Evolutionary conservation across 2,113 vertebrate species (phyloP).

Genomic region (Vidua chalybeata): DNA sequence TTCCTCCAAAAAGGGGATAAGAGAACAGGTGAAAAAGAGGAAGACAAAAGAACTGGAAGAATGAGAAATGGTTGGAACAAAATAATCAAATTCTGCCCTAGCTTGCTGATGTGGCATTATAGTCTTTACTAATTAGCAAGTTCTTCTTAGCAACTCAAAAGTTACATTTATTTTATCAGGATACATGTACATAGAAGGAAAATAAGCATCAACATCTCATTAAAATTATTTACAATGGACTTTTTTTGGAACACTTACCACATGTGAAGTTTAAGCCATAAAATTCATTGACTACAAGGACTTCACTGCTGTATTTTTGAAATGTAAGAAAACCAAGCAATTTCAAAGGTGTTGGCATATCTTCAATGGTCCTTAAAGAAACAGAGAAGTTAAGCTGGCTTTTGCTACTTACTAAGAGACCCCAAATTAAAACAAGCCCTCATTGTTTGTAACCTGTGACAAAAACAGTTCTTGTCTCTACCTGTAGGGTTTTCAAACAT

Average conservation of each 20-base stretch:
- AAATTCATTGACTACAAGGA: constrained; percentile 94
- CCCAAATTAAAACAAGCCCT: neutral
- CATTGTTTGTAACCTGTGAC: neutral
- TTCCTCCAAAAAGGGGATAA: neutral
- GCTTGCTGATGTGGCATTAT: neutral
- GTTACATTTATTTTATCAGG: neutral
- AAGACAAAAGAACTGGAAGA: neutral
- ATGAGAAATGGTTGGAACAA: neutral
- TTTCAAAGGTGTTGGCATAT: constrained; percentile 89
- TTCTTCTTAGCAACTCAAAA: neutral
- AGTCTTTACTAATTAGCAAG: neutral
- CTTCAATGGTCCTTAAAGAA: constrained; percentile 81
- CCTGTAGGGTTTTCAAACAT: neutral
- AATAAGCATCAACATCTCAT: neutral
- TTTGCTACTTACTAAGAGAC: neutral
- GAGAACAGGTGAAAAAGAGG: neutral
- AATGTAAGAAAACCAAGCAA: constrained; percentile 91
- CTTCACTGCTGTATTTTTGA: constrained; percentile 92
- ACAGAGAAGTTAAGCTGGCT: constrained; percentile 1
- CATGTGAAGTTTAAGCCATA: constrained; percentile 88
- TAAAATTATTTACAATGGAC: neutral
- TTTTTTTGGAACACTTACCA: constrained; percentile 78
- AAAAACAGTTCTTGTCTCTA: neutral
- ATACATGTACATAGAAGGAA: neutral
- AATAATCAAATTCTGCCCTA: neutral